These are phyloP conservation scores for Trogon melanurus DNA, from an alignment of 2,113 vertebrate species.

Conservation along the genomic window DNA sequence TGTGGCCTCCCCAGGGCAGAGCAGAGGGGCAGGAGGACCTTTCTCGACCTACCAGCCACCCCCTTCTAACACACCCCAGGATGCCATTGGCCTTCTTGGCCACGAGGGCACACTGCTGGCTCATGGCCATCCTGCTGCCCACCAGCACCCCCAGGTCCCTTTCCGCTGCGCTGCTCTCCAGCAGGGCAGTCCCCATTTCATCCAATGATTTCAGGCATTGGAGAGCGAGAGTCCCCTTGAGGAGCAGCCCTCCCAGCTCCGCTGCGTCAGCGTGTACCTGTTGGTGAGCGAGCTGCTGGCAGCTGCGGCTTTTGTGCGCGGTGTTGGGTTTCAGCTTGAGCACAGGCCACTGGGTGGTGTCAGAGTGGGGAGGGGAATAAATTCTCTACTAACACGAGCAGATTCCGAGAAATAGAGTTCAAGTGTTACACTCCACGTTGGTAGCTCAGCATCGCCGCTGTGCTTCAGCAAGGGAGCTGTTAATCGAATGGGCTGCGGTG, in stretches of 20 bases:
- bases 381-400: not conserved
- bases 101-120: too few relatives aligned
- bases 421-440: rapidly evolving
- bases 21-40: too few relatives aligned
- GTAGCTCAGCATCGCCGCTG: not conserved
- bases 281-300: not conserved
- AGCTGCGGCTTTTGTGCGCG: not conserved
- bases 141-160: too few relatives aligned
- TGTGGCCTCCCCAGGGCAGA: too few relatives aligned
- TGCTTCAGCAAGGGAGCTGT: not conserved
- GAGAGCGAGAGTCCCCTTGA: too few relatives aligned
- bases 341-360: not conserved
- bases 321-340: not conserved
- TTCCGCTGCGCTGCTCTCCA: too few relatives aligned
- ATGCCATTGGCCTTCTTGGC: too few relatives aligned
- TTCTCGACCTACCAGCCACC: too few relatives aligned
- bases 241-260: not conserved
- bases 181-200: too few relatives aligned
- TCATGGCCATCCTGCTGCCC: too few relatives aligned
- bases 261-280: not conserved
- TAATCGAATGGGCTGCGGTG: not conserved
- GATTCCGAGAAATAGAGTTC: not conserved
- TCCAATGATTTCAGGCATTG: too few relatives aligned
- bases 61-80: too few relatives aligned
- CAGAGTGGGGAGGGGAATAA: not conserved